Conservation (phyloP, 2,113 vertebrate species). For the Notarius lentiginosus region DNA sequence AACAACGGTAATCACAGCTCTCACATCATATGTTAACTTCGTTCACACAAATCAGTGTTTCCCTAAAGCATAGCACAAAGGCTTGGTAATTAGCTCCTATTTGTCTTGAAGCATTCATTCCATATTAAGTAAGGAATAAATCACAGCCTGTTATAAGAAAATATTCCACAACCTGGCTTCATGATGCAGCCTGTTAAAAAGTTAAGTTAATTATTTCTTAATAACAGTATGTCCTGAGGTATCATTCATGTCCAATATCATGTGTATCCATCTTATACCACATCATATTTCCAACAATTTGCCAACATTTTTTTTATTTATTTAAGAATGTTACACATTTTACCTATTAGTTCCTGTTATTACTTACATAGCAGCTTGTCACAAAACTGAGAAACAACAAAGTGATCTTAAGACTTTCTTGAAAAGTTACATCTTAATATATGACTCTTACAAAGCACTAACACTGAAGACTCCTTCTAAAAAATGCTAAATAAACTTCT, state of each 20-base stretch:
- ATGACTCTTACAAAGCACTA: background rate
- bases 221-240: background rate
- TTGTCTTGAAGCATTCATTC: background rate
- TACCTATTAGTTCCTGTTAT: background rate
- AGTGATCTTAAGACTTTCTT: background rate
- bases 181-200: background rate
- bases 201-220: background rate
- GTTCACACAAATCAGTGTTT: background rate
- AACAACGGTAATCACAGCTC: background rate
- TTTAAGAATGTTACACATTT: background rate
- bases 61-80: background rate
- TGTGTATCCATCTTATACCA: background rate
- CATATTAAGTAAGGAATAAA: constrained; percentile 21
- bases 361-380: background rate
- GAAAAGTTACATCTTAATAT: background rate
- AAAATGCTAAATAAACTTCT: background rate
- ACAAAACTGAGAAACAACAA: background rate
- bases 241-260: background rate
- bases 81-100: background rate
- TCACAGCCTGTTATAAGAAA: background rate
- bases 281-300: background rate
- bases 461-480: background rate
- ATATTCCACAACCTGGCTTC: background rate
- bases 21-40: background rate
- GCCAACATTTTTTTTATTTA: background rate